Conservation (phyloP, 1,140 invertebrate genomes). For the Formica selysi region DNA sequence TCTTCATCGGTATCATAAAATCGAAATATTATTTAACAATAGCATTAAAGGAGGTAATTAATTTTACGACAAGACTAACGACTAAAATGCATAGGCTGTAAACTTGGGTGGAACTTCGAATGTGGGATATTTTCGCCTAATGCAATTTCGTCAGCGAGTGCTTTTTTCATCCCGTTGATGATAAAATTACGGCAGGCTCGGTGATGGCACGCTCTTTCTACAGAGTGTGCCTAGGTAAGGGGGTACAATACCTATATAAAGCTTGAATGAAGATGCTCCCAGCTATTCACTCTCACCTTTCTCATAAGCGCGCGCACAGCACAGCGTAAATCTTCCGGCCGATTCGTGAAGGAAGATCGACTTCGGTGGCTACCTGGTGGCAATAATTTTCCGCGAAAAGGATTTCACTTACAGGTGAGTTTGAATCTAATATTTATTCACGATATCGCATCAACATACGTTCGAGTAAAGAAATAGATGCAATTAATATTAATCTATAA, state of each 20-base stretch:
- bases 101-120: conserved; percentile 23
- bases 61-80: not conserved
- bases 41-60: not conserved
- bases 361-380: conserved; percentile 44
- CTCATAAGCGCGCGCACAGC: conserved; percentile 79
- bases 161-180: conserved; percentile 63
- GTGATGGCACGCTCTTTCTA: conserved; percentile 83
- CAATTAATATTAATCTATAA: not conserved
- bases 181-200: conserved; percentile 78
- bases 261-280: conserved; percentile 86
- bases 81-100: not conserved
- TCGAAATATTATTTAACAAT: not conserved
- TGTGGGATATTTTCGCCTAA: conserved; percentile 38
- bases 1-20: not conserved
- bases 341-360: conserved; percentile 74
- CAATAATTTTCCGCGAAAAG: conserved; percentile 54
- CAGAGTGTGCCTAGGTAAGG: conserved; percentile 81
- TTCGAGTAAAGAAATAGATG: not conserved
- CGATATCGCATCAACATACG: not conserved
- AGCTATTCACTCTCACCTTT: conserved; percentile 86
- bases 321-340: conserved; percentile 72
- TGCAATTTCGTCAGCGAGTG: conserved; percentile 56
- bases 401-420: conserved; percentile 71
- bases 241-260: conserved; percentile 87
- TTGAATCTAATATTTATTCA: not conserved